Evolutionary conservation across 2,888 invertebrate genomes (phyloP), one percentile per base, ranked within the genome.

Genomic region (Heliconius aoede): DNA sequence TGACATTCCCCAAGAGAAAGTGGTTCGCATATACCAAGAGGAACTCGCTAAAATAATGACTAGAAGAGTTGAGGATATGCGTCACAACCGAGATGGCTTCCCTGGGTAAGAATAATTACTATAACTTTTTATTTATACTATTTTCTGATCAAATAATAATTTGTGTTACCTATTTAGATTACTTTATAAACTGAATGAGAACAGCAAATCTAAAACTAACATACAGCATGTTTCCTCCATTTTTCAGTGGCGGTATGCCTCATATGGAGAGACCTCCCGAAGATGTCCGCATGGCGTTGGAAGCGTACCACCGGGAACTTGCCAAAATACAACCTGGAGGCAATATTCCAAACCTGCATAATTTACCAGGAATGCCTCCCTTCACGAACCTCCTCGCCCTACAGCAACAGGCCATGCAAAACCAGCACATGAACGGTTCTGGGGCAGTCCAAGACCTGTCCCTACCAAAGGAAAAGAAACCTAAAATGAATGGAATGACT

Each of bases 1-100:
- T 90, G 99, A 99, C 94, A 97, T 99, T 92, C 97, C 99, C 60
- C 99, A 99, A 88, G 99, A 99, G 88, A 98, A 99, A 91, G 98
- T 99, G 85, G 97, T 97, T 62, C 96, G 98, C 86, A 98, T 99
- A 86, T 99, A 99, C 89, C 98, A 99, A 86, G 98, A 99, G 88
- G 99, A 99, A 89, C 94, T 99, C 80, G 97, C 98, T 77, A 99
- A 99, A 89, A 95, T 99, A 75, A 98, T 99, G 96, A 97, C 96
- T 69, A 94, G 97, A 84, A 92, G 97, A 81, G 95, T 96, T 74
- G 97, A 97, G 71, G 97, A 97, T 82, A 94, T 97, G 84, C 95
- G 97, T 76, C 96, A 96, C 81, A 97, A 96, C 58, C 95, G 97
- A 64, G 97, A 97, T 78, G 96, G 97, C 40, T 97, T 97, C 85